Evolutionary conservation across 2,888 invertebrate genomes (phyloP).

Genomic region (Pheosia gnoma): DNA sequence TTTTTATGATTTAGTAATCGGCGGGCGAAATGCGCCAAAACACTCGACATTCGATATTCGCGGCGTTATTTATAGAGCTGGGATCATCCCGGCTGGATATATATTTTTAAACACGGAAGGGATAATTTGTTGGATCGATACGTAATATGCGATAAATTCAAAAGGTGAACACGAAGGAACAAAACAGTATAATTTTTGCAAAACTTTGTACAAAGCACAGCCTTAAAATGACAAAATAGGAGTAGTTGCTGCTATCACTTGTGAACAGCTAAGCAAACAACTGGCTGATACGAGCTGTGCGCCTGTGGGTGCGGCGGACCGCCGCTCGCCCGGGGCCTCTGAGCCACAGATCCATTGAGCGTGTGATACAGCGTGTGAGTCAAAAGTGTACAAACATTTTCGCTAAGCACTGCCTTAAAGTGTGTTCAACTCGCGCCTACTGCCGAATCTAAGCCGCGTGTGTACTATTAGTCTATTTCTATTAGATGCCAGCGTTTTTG

Average conservation of each 20-base stretch:
- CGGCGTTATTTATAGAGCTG: slow-evolving; percentile 26
- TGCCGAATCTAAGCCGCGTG: slow-evolving; percentile 36
- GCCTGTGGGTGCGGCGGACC: no score
- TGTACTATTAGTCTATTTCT: slow-evolving; percentile 3
- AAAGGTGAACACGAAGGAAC: background rate
- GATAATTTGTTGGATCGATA: background rate
- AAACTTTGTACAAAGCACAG: no score
- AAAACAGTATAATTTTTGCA: no score
- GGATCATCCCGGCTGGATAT: slow-evolving; percentile 11
- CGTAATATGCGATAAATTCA: background rate
- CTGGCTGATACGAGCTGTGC: no score
- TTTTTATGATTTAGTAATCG: slow-evolving; percentile 47
- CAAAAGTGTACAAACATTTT: background rate
- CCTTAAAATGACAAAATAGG: no score
- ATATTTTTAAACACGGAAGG: background rate
- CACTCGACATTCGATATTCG: slow-evolving; percentile 29
- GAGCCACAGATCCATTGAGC: no score
- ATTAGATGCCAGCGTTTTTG: background rate
- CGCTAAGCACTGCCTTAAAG: slow-evolving; percentile 56
- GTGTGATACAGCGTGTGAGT: no score
- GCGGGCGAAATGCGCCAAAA: slow-evolving; percentile 26
- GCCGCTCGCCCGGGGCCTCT: no score
- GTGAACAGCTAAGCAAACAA: no score
- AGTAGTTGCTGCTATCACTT: no score
- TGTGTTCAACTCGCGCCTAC: slow-evolving; percentile 60